These are phyloP conservation scores for Tricholauxania praeusta DNA, from an alignment of 2,888 invertebrate species.

Conservation along the genomic window DNA sequence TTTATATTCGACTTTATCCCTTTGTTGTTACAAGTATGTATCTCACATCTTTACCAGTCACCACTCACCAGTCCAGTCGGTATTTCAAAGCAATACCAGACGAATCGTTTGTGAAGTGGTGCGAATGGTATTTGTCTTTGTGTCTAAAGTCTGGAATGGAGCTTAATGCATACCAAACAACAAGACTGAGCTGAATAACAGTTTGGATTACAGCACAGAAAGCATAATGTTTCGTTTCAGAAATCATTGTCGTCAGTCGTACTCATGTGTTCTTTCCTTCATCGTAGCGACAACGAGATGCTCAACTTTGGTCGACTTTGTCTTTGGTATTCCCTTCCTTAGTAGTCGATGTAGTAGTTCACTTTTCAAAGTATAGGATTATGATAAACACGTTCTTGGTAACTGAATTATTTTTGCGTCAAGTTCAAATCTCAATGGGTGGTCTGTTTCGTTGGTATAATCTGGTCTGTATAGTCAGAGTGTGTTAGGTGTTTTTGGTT, in stretches of 20 bases:
- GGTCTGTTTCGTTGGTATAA: too few species aligned
- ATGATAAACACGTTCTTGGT: conserved; percentile 27
- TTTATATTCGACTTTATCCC: not conserved
- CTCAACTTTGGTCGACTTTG: conserved; percentile 20
- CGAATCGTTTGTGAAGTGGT: conserved; percentile 2
- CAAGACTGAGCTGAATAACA: conserved; percentile 26
- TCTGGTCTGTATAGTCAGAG: too few species aligned
- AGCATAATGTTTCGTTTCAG: conserved; percentile 27
- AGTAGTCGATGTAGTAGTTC: not conserved
- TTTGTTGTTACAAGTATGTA: not conserved
- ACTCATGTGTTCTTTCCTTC: not conserved
- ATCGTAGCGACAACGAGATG: not conserved
- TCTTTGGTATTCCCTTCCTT: conserved; percentile 1
- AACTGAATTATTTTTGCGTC: conserved; percentile 21
- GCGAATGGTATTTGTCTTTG: not conserved
- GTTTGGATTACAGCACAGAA: conserved; percentile 29
- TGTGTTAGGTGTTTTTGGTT: too few species aligned
- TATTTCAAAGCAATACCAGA: not conserved
- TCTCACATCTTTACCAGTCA: not conserved
- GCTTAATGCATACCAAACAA: conserved; percentile 14
- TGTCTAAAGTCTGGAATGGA: conserved; percentile 1
- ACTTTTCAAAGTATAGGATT: conserved; percentile 26
- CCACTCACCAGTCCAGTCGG: not conserved
- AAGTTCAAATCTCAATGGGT: too few species aligned
- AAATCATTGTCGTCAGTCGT: conserved; percentile 13